Base-by-base conservation (phyloP, 2,797 vertebrate genomes). In the Parauchenoglanis ngamensis region DNA sequence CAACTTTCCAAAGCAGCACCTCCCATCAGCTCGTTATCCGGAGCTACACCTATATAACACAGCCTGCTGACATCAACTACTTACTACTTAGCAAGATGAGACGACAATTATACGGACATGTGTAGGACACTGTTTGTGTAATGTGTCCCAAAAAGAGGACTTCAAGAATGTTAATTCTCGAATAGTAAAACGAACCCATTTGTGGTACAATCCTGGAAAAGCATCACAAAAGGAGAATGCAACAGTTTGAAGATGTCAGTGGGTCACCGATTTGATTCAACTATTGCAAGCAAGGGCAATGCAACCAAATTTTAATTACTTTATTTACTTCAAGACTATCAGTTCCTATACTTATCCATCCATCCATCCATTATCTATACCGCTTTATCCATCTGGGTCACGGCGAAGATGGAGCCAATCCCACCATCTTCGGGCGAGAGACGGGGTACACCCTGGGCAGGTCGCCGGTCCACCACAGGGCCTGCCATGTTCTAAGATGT, bases 1-100 rank as follows among this genome's bases (percentile, higher is more conserved):
- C 25, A 54, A 52, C 72, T 79, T 72, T 88, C 78, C 76, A 88
- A 87, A 49, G 70, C 85, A 83, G 72, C 68, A 85, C 84, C 90
- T 87, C 88, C 85, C 85, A 88, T 31, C 31, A 86, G 31, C 72
- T 86, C 12, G 61, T 86, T 68, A 86, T 57, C 44, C 21, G 31
- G 73, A 83, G 77, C 78, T 77, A 59, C 79, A 84, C 40, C 61
- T 63, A 76, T 78, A 84, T n/a, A 63, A 67, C 70, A 59, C n/a
- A 12, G 82, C 49, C 72, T 57, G 72, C 61, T 59, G 12, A 70
- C 35, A 59, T n/a, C 12, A 82, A 65, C 17, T 44, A 28, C 21
- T 57, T 59, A 76, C 70, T 83, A 86, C 73, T 83, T 61, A 83
- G 19, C 52, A 28, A 75, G n/a, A 44, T 31, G 44, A 35, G 46